A percentile compares a stretch with the other conserved stretches of the same genome.
phyloP scores from a whole-genome alignment of 1,140 invertebrate species.

The Lerema accius region DNA sequence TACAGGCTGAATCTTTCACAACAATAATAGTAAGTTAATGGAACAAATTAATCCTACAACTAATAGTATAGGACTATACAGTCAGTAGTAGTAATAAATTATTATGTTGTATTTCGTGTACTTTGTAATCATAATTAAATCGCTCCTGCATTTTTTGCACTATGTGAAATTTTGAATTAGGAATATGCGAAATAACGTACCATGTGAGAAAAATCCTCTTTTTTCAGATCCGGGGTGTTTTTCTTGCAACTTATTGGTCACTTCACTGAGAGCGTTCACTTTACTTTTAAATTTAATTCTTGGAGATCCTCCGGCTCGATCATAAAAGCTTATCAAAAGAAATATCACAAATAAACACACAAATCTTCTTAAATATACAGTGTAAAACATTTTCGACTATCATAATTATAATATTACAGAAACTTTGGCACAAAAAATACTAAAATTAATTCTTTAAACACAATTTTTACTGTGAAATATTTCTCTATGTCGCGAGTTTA shows the following conservation, averaged over 20 bases:
- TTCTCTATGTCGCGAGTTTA: neutral
- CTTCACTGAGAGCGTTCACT: conserved; percentile 36
- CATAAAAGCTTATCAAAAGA: conserved; percentile 46
- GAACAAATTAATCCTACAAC: too few relatives aligned
- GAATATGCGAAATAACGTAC: conserved; percentile 40
- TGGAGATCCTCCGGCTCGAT: conserved; percentile 38
- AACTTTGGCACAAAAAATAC: conserved; percentile 36
- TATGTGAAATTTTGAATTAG: neutral
- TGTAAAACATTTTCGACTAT: conserved; percentile 64
- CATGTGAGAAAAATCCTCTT: conserved; percentile 57
- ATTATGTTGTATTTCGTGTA: too few relatives aligned
- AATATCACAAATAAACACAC: conserved; percentile 45
- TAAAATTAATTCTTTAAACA: neutral
- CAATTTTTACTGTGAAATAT: conserved; percentile 6
- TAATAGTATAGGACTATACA: too few relatives aligned
- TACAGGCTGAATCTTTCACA: too few relatives aligned
- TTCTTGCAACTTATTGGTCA: conserved; percentile 32
- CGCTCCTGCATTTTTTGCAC: too few relatives aligned
- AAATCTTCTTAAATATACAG: conserved; percentile 44
- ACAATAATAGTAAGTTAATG: too few relatives aligned
- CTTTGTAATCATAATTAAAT: too few relatives aligned
- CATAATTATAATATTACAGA: conserved; percentile 56
- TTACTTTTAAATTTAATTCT: conserved; percentile 51
- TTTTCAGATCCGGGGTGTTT: conserved; percentile 35
- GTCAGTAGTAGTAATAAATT: too few relatives aligned